Evolutionary conservation across 2,113 vertebrate genomes (phyloP).

Genomic region (Gasterosteus nipponicus): DNA sequence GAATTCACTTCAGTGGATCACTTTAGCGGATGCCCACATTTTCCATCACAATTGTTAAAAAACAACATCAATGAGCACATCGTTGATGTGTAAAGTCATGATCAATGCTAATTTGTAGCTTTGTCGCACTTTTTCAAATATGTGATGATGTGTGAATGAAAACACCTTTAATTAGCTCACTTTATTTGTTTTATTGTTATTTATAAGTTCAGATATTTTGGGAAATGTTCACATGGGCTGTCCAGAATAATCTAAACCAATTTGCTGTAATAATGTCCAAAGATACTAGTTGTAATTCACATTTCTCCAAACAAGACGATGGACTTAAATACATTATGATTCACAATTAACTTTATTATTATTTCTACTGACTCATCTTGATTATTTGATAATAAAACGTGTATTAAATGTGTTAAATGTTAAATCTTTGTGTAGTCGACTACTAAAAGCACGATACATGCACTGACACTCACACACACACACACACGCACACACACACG

Average conservation of each 20-base stretch:
- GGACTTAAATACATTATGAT: not conserved
- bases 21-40: not conserved
- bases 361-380: not conserved
- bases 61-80: not conserved
- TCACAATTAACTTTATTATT: not conserved
- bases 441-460: not conserved
- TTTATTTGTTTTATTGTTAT: not conserved
- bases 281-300: not conserved
- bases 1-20: not conserved
- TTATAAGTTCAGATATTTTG: not conserved
- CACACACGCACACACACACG: not conserved
- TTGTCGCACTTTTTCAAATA: too few relatives aligned
- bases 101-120: not conserved
- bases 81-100: not conserved
- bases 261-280: not conserved
- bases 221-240: not conserved
- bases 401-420: too few relatives aligned
- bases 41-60: too few relatives aligned
- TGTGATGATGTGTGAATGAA: too few relatives aligned
- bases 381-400: not conserved
- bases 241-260: not conserved
- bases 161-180: not conserved
- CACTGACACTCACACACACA: slow-evolving; percentile 4
- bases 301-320: not conserved
- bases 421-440: not conserved